These are phyloP conservation scores for Tadarida brasiliensis DNA, from an alignment of 2,797 vertebrate species.

Conservation along the genomic window DNA sequence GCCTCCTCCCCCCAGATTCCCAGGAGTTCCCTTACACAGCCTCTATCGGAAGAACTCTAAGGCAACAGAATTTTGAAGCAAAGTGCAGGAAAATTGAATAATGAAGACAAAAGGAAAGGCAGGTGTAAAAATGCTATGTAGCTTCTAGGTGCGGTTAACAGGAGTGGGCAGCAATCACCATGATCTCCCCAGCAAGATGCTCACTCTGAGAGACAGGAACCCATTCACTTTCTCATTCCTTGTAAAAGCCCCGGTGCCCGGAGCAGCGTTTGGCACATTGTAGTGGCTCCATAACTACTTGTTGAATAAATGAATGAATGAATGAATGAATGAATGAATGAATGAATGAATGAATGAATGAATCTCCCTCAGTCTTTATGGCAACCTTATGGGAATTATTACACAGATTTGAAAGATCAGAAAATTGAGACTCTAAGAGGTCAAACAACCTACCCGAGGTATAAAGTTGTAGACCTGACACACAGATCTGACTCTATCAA, in stretches of 20 bases:
- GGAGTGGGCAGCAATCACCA: background rate
- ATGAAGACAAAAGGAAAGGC: background rate
- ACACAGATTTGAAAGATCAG: background rate
- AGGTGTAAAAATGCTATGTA: background rate
- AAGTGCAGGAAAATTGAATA: background rate
- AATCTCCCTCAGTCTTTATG: background rate
- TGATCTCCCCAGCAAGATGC: background rate
- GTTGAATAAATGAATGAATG: background rate
- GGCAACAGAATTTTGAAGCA: slow-evolving; percentile 31
- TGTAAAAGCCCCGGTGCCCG: background rate
- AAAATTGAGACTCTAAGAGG: background rate
- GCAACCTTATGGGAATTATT: background rate
- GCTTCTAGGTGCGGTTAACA: background rate
- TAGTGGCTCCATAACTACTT: background rate
- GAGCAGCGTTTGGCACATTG: background rate
- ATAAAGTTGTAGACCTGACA: background rate
- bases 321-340: background rate
- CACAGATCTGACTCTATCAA: background rate
- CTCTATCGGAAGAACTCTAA: background rate
- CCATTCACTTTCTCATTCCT: background rate
- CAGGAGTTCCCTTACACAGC: background rate
- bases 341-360: background rate
- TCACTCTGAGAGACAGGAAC: background rate
- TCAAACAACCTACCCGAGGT: background rate
- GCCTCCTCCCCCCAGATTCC: background rate